Evolutionary conservation across 2,113 vertebrate genomes (phyloP).

Genomic region (Eretmodus cyanostictus): DNA sequence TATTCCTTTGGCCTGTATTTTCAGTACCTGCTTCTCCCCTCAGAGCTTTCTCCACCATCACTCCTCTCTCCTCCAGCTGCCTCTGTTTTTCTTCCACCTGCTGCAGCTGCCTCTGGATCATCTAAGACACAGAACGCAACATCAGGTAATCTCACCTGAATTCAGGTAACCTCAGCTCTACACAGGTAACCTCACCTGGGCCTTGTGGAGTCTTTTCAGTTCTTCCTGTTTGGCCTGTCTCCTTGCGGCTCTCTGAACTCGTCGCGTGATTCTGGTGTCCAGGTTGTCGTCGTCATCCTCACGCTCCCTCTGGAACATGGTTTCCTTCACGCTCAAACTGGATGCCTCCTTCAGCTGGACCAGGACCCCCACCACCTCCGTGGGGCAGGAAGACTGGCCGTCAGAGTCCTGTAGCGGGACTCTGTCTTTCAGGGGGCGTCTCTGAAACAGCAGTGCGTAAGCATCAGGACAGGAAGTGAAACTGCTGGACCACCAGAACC

Average conservation of each 20-base stretch:
- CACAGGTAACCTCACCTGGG: conserved; percentile 74
- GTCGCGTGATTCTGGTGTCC: conserved; percentile 79
- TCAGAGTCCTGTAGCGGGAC: background rate
- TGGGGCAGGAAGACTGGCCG: conserved; percentile 47
- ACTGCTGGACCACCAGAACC: background rate
- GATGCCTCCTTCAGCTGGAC: conserved; percentile 43
- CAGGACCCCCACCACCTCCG: conserved; percentile 55
- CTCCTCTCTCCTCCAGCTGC: conserved; percentile 87
- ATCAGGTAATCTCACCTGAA: background rate
- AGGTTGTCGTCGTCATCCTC: conserved; percentile 75
- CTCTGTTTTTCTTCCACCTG: conserved; percentile 95
- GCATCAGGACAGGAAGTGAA: background rate
- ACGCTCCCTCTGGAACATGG: conserved; percentile 71
- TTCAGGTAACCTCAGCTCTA: conserved; percentile 60
- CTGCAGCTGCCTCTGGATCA: conserved; percentile 91
- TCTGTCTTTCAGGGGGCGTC: background rate
- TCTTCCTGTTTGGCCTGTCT: conserved; percentile 90
- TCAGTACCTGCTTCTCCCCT: conserved; percentile 88
- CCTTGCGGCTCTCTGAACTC: conserved; percentile 83
- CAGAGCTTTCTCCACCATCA: conserved; percentile 91
- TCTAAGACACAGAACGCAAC: conserved; percentile 60
- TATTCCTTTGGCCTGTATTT: conserved; percentile 55
- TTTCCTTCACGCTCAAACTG: conserved; percentile 58
- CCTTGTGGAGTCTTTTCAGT: conserved; percentile 88
- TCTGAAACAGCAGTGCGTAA: background rate